Evolutionary conservation across 1,140 invertebrate genomes (phyloP).

Genomic region (Zaprionus kolodkinae): DNA sequence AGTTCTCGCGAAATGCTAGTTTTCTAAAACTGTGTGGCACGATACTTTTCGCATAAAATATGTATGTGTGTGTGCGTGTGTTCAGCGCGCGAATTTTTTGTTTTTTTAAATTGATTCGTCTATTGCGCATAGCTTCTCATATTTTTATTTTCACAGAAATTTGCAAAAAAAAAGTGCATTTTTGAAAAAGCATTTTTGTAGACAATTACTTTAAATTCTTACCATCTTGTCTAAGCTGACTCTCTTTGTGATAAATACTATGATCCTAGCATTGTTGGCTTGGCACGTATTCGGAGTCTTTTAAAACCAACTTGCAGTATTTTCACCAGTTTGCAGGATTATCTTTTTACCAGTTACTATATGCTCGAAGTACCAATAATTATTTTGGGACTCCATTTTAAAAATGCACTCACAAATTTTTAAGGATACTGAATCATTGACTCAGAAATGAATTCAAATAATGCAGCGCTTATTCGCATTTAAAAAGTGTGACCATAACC

Average conservation of each 20-base stretch:
- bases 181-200: no score
- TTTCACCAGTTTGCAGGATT: conserved; percentile 42
- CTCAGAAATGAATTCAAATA: neutral
- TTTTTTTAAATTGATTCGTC: no score
- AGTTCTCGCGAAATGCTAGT: no score
- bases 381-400: conserved; percentile 11
- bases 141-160: no score
- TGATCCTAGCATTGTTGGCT: conserved; percentile 50
- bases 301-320: conserved; percentile 45
- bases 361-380: conserved; percentile 57
- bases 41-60: no score
- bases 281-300: conserved; percentile 46
- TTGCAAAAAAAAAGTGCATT: no score
- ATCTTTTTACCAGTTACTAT: conserved; percentile 25
- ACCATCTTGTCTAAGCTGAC: conserved; percentile 46
- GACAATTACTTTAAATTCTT: neutral
- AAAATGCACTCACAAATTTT: neutral
- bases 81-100: no score
- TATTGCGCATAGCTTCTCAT: no score
- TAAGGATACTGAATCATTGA: neutral
- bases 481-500: conserved; percentile 19
- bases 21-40: no score
- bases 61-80: no score
- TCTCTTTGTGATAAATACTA: conserved; percentile 16
- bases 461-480: neutral